Conservation (phyloP, 2,113 vertebrate species). For the Bos indicus region DNA sequence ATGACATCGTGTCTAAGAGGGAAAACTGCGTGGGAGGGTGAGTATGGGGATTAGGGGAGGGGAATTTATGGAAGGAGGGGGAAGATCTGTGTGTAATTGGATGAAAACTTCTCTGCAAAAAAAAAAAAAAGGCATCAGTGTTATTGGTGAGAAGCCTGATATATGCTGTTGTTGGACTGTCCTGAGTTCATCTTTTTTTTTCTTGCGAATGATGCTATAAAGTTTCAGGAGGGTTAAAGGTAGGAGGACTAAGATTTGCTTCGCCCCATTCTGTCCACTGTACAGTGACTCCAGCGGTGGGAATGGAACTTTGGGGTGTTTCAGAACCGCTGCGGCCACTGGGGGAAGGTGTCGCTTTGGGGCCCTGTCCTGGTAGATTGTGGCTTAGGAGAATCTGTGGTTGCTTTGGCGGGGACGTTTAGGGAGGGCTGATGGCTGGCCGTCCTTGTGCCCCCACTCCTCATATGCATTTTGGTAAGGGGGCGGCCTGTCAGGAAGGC, state of each 20-base stretch:
- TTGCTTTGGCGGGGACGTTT: rapidly evolving
- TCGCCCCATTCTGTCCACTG: rapidly evolving
- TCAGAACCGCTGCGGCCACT: neutral
- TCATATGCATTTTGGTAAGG: neutral
- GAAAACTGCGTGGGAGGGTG: conserved; percentile 40
- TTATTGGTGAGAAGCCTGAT: neutral
- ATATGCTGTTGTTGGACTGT: rapidly evolving
- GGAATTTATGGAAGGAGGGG: rapidly evolving
- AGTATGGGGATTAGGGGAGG: conserved; percentile 4
- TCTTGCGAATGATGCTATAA: neutral
- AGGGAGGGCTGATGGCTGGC: neutral
- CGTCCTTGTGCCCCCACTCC: no score
- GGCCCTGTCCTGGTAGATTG: neutral
- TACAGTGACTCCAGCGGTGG: rapidly evolving
- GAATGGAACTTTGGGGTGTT: neutral
- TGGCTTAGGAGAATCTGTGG: neutral
- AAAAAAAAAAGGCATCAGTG: neutral
- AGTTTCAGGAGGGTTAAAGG: neutral
- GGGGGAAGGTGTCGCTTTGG: rapidly evolving
- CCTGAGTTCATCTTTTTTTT: neutral
- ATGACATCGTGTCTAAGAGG: conserved; percentile 46
- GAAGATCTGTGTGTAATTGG: neutral
- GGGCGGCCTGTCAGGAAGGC: neutral
- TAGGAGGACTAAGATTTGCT: neutral
- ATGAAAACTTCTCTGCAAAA: neutral